A percentile compares a stretch with the other conserved stretches of the same genome.
Evolutionary conservation across 2,113 vertebrate genomes (phyloP).

Genomic region (Cichladusa arquata): DNA sequence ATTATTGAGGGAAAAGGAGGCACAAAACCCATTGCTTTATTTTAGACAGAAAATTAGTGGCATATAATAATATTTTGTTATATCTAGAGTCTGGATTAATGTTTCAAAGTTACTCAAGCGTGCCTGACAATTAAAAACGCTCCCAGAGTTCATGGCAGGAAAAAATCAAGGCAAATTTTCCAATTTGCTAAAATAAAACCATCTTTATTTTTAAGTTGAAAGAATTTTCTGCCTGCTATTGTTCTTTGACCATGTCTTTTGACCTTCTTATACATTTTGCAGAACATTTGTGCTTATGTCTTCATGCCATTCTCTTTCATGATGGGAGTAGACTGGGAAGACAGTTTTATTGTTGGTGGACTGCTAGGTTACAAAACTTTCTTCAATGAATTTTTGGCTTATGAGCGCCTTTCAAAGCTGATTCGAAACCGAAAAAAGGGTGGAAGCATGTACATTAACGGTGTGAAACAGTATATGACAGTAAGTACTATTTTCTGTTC

Average conservation of each 20-base stretch:
- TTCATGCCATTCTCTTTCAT: constrained; percentile 90
- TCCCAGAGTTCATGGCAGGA: background rate
- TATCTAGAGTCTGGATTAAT: background rate
- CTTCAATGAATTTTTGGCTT: constrained; percentile 90
- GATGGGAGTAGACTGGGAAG: constrained; percentile 91
- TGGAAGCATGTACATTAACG: constrained; percentile 75
- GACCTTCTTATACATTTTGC: background rate
- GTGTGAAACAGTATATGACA: constrained; percentile 83
- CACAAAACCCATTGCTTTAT: background rate
- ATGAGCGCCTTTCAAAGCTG: constrained; percentile 77
- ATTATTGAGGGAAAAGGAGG: background rate
- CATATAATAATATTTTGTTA: background rate
- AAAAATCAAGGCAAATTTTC: background rate
- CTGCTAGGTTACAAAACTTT: constrained; percentile 89
- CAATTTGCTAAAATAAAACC: background rate
- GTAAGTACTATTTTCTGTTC: constrained; percentile 66
- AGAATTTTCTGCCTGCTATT: background rate
- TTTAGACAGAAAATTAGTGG: background rate
- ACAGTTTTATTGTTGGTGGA: constrained; percentile 85
- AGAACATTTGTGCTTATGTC: constrained; percentile 86
- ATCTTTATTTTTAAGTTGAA: background rate
- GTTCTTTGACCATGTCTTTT: background rate
- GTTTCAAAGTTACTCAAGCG: background rate
- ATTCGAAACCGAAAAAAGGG: constrained; percentile 77
- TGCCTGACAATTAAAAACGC: background rate